These are phyloP conservation scores for Entelurus aequoreus DNA, from an alignment of 2,113 vertebrate genomes.

Conservation along the genomic window DNA sequence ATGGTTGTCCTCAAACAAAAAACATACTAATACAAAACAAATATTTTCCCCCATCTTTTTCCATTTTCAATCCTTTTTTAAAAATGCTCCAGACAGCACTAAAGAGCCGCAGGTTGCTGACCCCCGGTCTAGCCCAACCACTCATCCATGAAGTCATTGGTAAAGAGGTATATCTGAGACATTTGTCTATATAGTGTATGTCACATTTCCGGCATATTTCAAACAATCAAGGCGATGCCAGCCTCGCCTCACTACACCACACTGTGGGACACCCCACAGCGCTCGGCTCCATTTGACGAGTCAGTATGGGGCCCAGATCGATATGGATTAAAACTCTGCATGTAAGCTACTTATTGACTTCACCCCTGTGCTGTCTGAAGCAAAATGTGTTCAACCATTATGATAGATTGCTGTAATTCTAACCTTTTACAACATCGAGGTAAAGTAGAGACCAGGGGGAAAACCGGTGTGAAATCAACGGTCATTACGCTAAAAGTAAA, in stretches of 20 bases:
- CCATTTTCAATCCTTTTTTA: no score
- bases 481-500: slow-evolving; percentile 8
- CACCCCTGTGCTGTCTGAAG: slow-evolving; percentile 13
- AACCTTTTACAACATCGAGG: slow-evolving; percentile 10
- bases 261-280: slow-evolving; percentile 41
- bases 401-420: slow-evolving; percentile 15
- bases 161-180: background rate
- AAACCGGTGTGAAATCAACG: slow-evolving; percentile 9
- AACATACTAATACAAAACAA: no score
- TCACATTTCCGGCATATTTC: slow-evolving; percentile 16
- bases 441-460: slow-evolving; percentile 12
- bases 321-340: slow-evolving; percentile 66
- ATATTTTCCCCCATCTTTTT: no score
- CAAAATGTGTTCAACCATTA: slow-evolving; percentile 17
- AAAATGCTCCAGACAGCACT: no score
- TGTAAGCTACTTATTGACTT: slow-evolving; percentile 32
- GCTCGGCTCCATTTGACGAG: slow-evolving; percentile 51
- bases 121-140: background rate
- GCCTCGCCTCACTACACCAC: slow-evolving; percentile 31
- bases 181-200: background rate
- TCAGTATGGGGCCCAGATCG: slow-evolving; percentile 59
- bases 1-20: no score
- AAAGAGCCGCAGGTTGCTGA: no score
- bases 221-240: slow-evolving; percentile 38
- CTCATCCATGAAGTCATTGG: background rate